A percentile compares a stretch with the other conserved stretches of the same genome.
phyloP scores from a whole-genome alignment of 2,888 invertebrate genomes.

The Lepidochrysops patricia region DNA sequence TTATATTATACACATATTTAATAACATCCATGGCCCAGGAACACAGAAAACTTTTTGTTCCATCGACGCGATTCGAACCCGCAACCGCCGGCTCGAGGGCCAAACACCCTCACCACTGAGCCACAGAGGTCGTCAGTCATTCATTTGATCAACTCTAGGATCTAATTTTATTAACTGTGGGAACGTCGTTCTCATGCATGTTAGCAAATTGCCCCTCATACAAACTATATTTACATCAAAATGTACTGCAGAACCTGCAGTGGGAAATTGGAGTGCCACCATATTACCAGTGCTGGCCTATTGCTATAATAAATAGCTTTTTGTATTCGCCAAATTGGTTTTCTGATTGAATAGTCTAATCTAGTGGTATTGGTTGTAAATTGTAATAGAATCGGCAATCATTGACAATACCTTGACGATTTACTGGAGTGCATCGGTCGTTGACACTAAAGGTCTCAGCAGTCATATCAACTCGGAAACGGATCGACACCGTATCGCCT shows the following conservation, averaged over 20 bases:
- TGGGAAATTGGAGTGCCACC: background rate
- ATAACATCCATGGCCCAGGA: too few species aligned
- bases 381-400: background rate
- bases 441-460: background rate
- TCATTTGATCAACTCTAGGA: too few species aligned
- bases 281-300: too few species aligned
- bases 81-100: too few species aligned
- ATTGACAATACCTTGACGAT: conserved; percentile 3
- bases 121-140: too few species aligned
- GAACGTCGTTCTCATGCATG: background rate
- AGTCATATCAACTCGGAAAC: too few species aligned
- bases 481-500: too few species aligned
- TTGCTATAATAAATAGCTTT: background rate
- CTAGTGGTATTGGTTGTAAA: background rate
- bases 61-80: too few species aligned
- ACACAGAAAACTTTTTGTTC: too few species aligned
- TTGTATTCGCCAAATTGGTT: background rate
- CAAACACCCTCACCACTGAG: too few species aligned
- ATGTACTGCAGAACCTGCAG: background rate
- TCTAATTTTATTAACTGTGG: background rate
- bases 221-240: background rate
- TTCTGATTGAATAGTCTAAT: background rate
- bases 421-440: background rate
- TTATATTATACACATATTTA: too few species aligned
- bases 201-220: background rate